Percentiles rank a stretch among this genome's conserved stretches.
These are phyloP conservation scores for Leptobrachium leishanense DNA, from an alignment of 2,113 vertebrate genomes.

Conservation along the genomic window DNA sequence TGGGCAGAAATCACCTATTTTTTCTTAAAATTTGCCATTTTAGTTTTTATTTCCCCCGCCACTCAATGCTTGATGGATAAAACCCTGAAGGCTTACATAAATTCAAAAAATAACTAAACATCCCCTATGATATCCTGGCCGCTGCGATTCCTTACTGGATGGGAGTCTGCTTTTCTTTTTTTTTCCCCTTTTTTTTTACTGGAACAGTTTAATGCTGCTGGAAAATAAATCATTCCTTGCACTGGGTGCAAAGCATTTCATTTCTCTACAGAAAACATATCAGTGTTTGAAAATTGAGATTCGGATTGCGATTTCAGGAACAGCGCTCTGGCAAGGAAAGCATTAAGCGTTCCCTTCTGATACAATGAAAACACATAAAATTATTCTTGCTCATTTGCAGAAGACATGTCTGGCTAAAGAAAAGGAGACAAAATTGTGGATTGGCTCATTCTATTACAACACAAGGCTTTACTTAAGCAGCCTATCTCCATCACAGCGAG, in stretches of 20 bases:
- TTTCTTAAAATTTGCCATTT: too few species aligned
- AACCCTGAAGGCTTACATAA: too few species aligned
- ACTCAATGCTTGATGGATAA: too few species aligned
- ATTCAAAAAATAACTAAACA: too few species aligned
- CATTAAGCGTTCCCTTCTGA: conserved; percentile 9
- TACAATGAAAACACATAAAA: not conserved
- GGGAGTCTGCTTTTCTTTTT: not conserved
- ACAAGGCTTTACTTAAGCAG: not conserved
- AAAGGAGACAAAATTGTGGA: not conserved
- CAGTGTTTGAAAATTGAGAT: not conserved
- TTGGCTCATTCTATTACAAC: conserved; percentile 7
- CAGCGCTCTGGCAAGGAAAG: not conserved
- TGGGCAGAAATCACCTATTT: too few species aligned
- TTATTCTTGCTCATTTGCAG: conserved; percentile 20
- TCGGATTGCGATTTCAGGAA: not conserved
- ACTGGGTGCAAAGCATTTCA: not conserved
- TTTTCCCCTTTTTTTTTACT: not conserved
- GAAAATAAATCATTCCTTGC: not conserved
- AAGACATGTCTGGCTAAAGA: conserved; percentile 11
- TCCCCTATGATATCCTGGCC: not conserved
- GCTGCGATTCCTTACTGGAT: not conserved
- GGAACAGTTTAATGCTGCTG: not conserved
- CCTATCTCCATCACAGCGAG: not conserved
- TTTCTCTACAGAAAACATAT: not conserved
- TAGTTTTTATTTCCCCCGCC: too few species aligned